These are phyloP conservation scores for Cherax destructor DNA, from an alignment of 1,140 invertebrate species.

Conservation along the genomic window DNA sequence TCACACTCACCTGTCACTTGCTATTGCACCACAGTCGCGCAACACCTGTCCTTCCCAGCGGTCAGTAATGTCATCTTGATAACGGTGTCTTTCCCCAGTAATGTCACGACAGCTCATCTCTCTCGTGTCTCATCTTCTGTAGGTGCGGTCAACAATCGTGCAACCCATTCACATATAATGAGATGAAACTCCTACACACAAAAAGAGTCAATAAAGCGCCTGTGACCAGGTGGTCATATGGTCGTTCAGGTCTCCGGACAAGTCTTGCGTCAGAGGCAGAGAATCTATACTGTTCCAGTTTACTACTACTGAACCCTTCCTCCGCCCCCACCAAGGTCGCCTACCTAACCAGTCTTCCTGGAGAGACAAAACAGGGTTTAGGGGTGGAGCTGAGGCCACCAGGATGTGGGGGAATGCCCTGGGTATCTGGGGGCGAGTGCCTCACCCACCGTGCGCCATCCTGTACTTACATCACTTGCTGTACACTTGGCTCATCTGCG, in stretches of 20 bases:
- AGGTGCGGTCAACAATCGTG: not conserved
- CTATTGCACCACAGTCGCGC: no score
- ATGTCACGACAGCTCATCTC: not conserved
- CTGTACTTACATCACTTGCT: no score
- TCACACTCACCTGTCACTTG: no score
- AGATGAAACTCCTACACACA: no score
- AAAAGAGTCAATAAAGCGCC: no score
- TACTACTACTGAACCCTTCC: not conserved
- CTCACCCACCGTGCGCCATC: not conserved
- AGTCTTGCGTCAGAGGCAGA: not conserved
- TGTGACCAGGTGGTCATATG: no score
- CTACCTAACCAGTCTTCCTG: slow-evolving; percentile 1
- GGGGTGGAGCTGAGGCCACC: not conserved
- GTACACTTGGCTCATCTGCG: no score
- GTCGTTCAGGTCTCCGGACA: not conserved
- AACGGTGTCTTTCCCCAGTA: no score
- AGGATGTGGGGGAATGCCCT: slow-evolving; percentile 16
- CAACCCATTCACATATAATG: no score
- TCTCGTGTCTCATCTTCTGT: not conserved
- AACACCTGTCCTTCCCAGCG: no score
- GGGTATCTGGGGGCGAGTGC: not conserved
- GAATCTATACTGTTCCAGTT: not conserved
- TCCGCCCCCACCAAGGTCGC: not conserved
- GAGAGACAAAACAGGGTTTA: not conserved
- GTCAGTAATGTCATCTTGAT: no score